A percentile compares a stretch with the other conserved stretches of the same genome.
These are phyloP conservation scores for Drosophila tripunctata DNA, from an alignment of 2,888 invertebrate species.

Conservation along the genomic window DNA sequence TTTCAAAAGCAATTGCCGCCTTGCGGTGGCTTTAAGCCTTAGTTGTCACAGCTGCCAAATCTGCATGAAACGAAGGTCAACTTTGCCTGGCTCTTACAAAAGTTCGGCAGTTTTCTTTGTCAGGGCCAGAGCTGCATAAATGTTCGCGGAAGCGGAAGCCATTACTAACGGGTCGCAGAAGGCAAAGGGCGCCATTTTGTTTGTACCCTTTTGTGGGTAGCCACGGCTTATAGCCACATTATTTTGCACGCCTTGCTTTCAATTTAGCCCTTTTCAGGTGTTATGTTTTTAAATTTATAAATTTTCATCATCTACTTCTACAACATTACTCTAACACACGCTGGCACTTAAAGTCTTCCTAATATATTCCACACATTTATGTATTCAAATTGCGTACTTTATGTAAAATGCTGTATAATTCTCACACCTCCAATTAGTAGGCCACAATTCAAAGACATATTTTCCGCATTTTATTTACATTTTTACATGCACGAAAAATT, in stretches of 20 bases:
- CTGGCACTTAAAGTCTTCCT: background rate
- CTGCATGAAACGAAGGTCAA: conserved; percentile 59
- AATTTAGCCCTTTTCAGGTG: background rate
- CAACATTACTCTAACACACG: background rate
- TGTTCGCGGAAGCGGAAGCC: conserved; percentile 53
- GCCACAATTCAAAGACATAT: conserved; percentile 7
- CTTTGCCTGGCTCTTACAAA: conserved; percentile 13
- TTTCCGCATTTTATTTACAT: conserved; percentile 6
- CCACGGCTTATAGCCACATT: conserved; percentile 8
- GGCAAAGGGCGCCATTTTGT: conserved; percentile 23
- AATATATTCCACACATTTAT: background rate
- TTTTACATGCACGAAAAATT: background rate
- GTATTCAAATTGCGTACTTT: background rate
- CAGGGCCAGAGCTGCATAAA: conserved; percentile 34
- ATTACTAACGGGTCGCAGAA: conserved; percentile 39
- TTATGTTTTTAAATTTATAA: background rate
- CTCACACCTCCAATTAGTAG: background rate
- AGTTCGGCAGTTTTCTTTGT: conserved; percentile 16
- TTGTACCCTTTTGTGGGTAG: conserved; percentile 11
- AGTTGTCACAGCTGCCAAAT: conserved; percentile 44
- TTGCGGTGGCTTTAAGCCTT: conserved; percentile 16
- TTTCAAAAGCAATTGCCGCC: conserved; percentile 12
- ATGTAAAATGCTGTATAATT: background rate
- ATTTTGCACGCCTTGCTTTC: background rate
- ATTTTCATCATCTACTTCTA: too few species aligned